phyloP scores from a whole-genome alignment of 2,113 vertebrate genomes.

The Dendropsophus ebraccatus region DNA sequence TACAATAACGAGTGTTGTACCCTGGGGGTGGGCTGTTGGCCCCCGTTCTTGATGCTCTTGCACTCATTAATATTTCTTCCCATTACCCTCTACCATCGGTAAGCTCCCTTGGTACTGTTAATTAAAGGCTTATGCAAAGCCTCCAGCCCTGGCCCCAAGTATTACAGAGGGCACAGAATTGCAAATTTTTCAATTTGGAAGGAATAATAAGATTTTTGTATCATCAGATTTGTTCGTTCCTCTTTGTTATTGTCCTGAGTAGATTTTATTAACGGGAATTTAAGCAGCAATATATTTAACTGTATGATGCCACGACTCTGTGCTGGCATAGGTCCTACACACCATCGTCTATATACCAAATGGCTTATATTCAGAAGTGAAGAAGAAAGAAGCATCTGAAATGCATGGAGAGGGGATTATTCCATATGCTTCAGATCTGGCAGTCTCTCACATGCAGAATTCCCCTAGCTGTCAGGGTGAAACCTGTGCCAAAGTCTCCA shows the following conservation, averaged over 20 bases:
- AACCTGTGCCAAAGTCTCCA: not conserved
- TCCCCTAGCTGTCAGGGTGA: not conserved
- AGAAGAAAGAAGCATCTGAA: not conserved
- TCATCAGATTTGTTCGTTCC: not conserved
- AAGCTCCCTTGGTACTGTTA: conserved; percentile 35
- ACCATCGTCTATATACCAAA: not conserved
- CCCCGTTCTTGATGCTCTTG: not conserved
- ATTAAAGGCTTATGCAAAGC: conserved; percentile 46
- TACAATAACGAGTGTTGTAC: not conserved
- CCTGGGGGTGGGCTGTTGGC: not conserved
- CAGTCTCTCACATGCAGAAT: not conserved
- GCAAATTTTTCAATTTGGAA: conserved; percentile 35
- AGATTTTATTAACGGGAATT: not conserved
- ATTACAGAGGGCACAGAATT: conserved; percentile 29
- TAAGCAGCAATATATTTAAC: not conserved
- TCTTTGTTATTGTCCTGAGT: not conserved
- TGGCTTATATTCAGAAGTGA: not conserved
- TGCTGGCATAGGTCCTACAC: not conserved
- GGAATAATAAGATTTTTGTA: conserved; percentile 26
- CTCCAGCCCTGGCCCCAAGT: not conserved
- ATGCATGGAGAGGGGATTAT: not conserved
- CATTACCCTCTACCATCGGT: not conserved
- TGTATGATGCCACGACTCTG: not conserved
- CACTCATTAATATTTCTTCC: conserved; percentile 19
- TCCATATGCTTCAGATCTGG: not conserved